Conservation (phyloP, 1,140 invertebrate species). For the Eumeta japonica region DNA sequence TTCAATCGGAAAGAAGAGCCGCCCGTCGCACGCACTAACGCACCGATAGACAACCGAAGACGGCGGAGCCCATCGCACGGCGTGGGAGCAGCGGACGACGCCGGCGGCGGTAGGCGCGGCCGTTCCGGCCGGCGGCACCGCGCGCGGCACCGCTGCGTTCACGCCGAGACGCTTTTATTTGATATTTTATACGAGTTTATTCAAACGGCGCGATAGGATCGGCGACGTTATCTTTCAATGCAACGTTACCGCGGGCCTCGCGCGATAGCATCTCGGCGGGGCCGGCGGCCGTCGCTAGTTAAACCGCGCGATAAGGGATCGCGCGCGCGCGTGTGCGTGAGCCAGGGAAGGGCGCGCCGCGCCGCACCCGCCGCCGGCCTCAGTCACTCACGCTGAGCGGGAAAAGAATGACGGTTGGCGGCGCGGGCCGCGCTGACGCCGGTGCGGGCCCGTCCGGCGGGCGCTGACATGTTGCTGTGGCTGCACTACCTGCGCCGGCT, state of each 20-base stretch:
- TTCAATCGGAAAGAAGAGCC: not conserved
- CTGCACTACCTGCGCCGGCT: slow-evolving; percentile 47
- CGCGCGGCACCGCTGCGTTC: slow-evolving; percentile 24
- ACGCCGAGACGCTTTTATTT: slow-evolving; percentile 53
- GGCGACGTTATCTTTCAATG: slow-evolving; percentile 55
- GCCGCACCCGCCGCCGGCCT: slow-evolving; percentile 16
- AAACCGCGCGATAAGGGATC: slow-evolving; percentile 55
- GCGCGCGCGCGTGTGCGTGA: slow-evolving; percentile 29
- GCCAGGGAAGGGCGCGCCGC: slow-evolving; percentile 15
- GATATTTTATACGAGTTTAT: slow-evolving; percentile 59
- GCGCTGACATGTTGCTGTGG: slow-evolving; percentile 52
- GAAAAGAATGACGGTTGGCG: slow-evolving; percentile 47
- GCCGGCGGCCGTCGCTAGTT: slow-evolving; percentile 51
- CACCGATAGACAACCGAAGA: not conserved
- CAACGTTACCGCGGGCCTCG: slow-evolving; percentile 53
- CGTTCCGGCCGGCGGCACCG: not conserved
- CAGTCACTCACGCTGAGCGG: slow-evolving; percentile 52
- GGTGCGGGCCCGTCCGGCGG: slow-evolving; percentile 9
- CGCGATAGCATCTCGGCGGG: slow-evolving; percentile 39
- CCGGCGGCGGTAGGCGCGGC: not conserved
- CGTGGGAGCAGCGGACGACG: not conserved
- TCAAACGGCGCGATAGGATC: slow-evolving; percentile 54
- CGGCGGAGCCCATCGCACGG: not conserved
- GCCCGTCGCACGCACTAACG: not conserved
- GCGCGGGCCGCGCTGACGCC: not conserved